Evolutionary conservation across 2,888 invertebrate species (phyloP).

Genomic region (Anorthoa munda): DNA sequence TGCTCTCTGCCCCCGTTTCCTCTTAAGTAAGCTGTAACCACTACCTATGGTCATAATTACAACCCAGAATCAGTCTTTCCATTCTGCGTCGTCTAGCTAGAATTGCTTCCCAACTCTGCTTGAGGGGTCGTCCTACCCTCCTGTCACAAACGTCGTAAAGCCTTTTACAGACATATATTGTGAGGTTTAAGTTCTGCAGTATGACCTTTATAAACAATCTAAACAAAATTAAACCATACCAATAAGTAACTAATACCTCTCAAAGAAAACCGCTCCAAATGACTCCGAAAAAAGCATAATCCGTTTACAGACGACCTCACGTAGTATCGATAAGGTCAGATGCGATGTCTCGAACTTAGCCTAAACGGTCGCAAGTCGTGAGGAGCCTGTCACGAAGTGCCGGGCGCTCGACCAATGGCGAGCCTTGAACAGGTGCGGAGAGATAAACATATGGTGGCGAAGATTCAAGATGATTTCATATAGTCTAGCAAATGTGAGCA

Average conservation of each 20-base stretch:
- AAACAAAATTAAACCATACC: slow-evolving; percentile 7
- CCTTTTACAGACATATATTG: neutral
- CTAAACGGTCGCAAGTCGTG: slow-evolving; percentile 45
- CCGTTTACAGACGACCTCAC: slow-evolving; percentile 40
- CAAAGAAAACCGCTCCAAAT: slow-evolving; percentile 28
- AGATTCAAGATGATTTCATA: slow-evolving; percentile 31
- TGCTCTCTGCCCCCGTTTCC: too few species aligned
- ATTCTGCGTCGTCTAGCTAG: neutral
- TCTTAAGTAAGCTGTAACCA: too few species aligned
- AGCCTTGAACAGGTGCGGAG: slow-evolving; percentile 40
- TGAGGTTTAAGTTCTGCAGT: neutral
- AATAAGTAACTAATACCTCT: slow-evolving; percentile 26
- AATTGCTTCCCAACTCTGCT: neutral
- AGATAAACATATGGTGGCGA: slow-evolving; percentile 42
- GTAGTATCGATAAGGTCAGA: slow-evolving; percentile 52
- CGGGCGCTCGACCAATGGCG: neutral
- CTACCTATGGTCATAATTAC: too few species aligned
- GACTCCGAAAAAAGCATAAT: slow-evolving; percentile 52
- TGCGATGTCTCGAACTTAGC: slow-evolving; percentile 41
- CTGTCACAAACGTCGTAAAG: neutral
- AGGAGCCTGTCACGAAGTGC: slow-evolving; percentile 41
- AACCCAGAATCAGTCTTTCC: neutral
- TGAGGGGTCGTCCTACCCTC: neutral
- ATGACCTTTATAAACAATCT: neutral
- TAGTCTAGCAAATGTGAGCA: slow-evolving; percentile 4